These are phyloP conservation scores for Oxystoma pomonae DNA, from an alignment of 2,888 invertebrate genomes.

Conservation along the genomic window DNA sequence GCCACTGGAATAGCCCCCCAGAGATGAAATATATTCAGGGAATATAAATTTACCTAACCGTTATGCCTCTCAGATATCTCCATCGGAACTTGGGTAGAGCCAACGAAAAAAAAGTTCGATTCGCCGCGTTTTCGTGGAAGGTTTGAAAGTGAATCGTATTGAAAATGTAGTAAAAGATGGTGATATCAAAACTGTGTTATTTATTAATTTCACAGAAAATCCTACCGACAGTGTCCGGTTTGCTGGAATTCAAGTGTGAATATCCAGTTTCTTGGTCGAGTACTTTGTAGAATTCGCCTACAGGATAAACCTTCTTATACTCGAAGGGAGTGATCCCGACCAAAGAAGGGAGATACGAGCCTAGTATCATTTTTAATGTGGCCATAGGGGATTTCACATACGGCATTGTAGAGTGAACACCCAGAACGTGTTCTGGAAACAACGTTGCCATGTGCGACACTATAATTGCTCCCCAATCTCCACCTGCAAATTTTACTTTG, in stretches of 20 bases:
- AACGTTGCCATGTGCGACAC: slow-evolving; percentile 57
- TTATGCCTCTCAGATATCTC: no score
- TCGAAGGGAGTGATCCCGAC: slow-evolving; percentile 42
- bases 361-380: slow-evolving; percentile 3
- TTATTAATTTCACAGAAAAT: slow-evolving; percentile 6
- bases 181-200: no score
- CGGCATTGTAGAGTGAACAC: slow-evolving; percentile 31
- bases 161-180: no score
- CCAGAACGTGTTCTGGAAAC: slow-evolving; percentile 58
- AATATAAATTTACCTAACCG: no score
- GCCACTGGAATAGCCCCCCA: no score
- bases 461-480: slow-evolving; percentile 62
- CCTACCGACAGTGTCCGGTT: slow-evolving; percentile 82
- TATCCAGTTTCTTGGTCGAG: slow-evolving; percentile 54
- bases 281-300: background rate
- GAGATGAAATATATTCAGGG: no score
- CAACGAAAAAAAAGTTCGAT: no score
- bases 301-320: slow-evolving; percentile 33
- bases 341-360: slow-evolving; percentile 1
- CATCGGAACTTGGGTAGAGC: no score
- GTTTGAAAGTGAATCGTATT: no score
- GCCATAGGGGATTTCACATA: background rate
- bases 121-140: no score
- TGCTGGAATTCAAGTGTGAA: slow-evolving; percentile 78
- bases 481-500: slow-evolving; percentile 12